These are phyloP conservation scores for Catonia carolina DNA, from an alignment of 2,888 invertebrate genomes.

Conservation along the genomic window DNA sequence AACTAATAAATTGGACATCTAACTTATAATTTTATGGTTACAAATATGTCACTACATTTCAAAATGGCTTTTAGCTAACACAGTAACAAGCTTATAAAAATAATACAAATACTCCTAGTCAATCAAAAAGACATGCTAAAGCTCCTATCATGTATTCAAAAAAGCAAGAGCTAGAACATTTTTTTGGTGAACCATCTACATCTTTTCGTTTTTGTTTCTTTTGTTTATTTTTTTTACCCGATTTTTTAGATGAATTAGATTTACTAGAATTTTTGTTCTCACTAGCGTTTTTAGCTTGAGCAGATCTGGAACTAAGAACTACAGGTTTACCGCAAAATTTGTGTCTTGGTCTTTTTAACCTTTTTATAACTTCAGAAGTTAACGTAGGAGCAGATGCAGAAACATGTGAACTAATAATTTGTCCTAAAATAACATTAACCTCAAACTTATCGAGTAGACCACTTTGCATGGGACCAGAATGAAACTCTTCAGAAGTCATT, in stretches of 20 bases:
- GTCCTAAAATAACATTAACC: slow-evolving; percentile 39
- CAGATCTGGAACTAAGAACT: slow-evolving; percentile 45
- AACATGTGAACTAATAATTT: slow-evolving; percentile 32
- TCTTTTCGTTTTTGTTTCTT: slow-evolving; percentile 33
- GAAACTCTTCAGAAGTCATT: slow-evolving; percentile 58
- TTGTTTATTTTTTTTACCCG: slow-evolving; percentile 33
- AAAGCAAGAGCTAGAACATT: slow-evolving; percentile 48
- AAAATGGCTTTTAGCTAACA: slow-evolving; percentile 8
- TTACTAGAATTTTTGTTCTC: not conserved
- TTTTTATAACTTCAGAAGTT: slow-evolving; percentile 45
- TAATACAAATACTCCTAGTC: slow-evolving; percentile 34
- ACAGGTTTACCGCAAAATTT: slow-evolving; percentile 44
- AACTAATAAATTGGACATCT: no score
- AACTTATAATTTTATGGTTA: no score
- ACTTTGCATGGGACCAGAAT: slow-evolving; percentile 51
- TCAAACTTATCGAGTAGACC: slow-evolving; percentile 51
- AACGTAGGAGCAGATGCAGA: slow-evolving; percentile 26
- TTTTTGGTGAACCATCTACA: slow-evolving; percentile 40
- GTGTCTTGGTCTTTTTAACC: slow-evolving; percentile 46
- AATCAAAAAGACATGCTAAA: slow-evolving; percentile 51
- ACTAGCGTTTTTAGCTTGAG: slow-evolving; percentile 35
- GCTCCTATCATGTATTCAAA: slow-evolving; percentile 48
- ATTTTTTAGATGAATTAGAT: slow-evolving; percentile 29
- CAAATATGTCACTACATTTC: no score
- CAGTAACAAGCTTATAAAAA: not conserved